These are phyloP conservation scores for Polymixis lichenea DNA, from an alignment of 2,888 invertebrate genomes.

Conservation along the genomic window DNA sequence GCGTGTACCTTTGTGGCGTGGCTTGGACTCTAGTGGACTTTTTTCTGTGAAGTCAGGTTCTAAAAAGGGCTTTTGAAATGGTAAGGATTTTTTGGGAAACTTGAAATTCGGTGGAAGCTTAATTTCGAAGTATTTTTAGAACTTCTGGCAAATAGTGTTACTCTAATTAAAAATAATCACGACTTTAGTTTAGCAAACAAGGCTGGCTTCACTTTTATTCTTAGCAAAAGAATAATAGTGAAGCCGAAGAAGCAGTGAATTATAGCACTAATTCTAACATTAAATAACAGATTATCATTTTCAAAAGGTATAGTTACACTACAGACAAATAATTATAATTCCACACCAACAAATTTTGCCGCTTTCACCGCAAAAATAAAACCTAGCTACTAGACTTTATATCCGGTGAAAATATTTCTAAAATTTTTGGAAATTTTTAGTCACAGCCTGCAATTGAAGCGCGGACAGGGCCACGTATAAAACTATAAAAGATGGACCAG, in stretches of 20 bases:
- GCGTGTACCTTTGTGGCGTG: conserved; percentile 53
- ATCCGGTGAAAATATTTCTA: conserved; percentile 20
- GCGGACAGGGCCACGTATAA: conserved; percentile 43
- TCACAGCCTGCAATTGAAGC: conserved; percentile 31
- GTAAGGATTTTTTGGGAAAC: conserved; percentile 25
- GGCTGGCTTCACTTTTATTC: neutral
- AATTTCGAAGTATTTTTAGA: conserved; percentile 18
- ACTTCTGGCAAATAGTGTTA: neutral
- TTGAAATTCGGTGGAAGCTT: neutral
- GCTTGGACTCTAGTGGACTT: conserved; percentile 46
- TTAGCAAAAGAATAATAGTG: neutral
- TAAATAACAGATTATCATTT: too few relatives aligned
- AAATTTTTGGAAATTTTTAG: conserved; percentile 6
- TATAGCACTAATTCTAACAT: too few relatives aligned
- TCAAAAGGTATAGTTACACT: too few relatives aligned
- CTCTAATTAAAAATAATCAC: neutral
- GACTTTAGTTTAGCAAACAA: neutral
- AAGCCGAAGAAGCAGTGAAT: too few relatives aligned
- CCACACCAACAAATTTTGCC: neutral
- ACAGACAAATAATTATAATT: too few relatives aligned
- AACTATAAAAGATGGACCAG: conserved; percentile 61
- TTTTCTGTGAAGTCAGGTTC: conserved; percentile 42
- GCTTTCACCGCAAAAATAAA: conserved; percentile 1
- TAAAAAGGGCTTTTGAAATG: conserved; percentile 28
- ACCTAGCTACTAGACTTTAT: neutral